A percentile compares a stretch with the other conserved stretches of the same genome.
Evolutionary conservation across 2,888 invertebrate genomes (phyloP).

Genomic region (Catocala fraxini): DNA sequence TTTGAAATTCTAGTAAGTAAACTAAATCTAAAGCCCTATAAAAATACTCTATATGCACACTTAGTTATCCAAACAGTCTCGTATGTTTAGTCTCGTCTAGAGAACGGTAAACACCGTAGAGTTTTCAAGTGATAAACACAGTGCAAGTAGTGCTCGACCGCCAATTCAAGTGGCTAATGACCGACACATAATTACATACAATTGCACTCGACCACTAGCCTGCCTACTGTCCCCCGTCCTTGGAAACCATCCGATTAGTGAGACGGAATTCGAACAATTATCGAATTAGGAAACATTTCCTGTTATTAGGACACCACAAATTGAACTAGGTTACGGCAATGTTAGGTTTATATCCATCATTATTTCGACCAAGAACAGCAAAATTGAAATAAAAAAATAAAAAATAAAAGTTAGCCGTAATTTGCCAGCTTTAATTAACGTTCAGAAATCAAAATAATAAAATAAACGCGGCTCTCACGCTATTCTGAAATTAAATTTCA

Average conservation of each 20-base stretch:
- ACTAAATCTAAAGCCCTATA: slow-evolving; percentile 1
- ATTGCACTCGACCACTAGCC: slow-evolving; percentile 53
- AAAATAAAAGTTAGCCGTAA: too few species aligned
- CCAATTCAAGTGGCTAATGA: slow-evolving; percentile 63
- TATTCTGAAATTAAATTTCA: slow-evolving; percentile 24
- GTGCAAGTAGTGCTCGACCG: slow-evolving; percentile 36
- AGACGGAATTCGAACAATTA: slow-evolving; percentile 75
- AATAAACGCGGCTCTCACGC: slow-evolving; percentile 1
- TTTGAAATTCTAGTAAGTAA: not conserved
- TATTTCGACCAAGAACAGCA: too few species aligned
- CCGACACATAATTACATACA: slow-evolving; percentile 61
- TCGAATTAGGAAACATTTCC: slow-evolving; percentile 79
- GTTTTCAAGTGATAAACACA: slow-evolving; percentile 38
- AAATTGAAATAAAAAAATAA: too few species aligned
- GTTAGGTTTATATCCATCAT: too few species aligned
- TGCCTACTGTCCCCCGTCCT: slow-evolving; percentile 45
- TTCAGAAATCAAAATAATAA: not conserved
- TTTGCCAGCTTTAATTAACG: not conserved
- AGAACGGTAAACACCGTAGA: slow-evolving; percentile 34
- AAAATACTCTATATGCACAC: not conserved
- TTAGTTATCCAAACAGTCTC: slow-evolving; percentile 22
- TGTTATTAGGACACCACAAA: slow-evolving; percentile 52
- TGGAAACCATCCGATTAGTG: slow-evolving; percentile 61
- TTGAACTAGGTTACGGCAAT: slow-evolving; percentile 40
- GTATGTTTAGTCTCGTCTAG: slow-evolving; percentile 29